Percentiles rank a stretch among this genome's conserved stretches.
Evolutionary conservation across 2,797 vertebrate species (phyloP).

Genomic region (Propithecus deckenii): DNA sequence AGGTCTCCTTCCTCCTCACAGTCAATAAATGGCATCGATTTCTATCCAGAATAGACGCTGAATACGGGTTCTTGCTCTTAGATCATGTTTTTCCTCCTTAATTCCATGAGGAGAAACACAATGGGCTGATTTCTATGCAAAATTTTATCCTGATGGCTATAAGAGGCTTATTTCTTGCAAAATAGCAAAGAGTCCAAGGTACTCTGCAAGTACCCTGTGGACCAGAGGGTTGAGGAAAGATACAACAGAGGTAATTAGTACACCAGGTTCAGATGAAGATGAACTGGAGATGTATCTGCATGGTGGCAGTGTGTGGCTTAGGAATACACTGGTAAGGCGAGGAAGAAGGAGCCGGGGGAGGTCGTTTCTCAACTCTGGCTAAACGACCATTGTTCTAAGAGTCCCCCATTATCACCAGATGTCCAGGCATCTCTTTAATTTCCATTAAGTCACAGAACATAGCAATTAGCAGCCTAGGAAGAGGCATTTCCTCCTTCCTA

Average conservation of each 20-base stretch:
- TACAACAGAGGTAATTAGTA: background rate
- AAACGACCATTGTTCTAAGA: background rate
- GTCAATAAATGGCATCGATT: background rate
- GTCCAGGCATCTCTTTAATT: background rate
- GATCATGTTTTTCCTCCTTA: background rate
- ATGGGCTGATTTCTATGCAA: conserved; percentile 11
- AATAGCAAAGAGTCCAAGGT: background rate
- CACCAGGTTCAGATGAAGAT: background rate
- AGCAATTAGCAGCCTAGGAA: background rate
- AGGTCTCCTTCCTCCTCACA: background rate
- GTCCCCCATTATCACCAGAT: background rate
- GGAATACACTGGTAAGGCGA: background rate
- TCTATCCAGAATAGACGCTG: background rate
- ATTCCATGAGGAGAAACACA: background rate
- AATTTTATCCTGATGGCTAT: background rate
- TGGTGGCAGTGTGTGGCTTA: background rate
- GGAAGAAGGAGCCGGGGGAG: background rate
- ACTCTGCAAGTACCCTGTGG: background rate
- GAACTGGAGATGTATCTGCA: background rate
- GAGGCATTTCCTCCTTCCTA: background rate
- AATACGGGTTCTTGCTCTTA: background rate
- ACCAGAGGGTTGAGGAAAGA: background rate
- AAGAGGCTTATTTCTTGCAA: background rate
- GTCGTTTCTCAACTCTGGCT: background rate
- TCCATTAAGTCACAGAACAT: background rate